Evolutionary conservation across 2,113 vertebrate genomes (phyloP), one percentile per base, ranked within the genome.

Genomic region (Psammodynastes pulverulentus): DNA sequence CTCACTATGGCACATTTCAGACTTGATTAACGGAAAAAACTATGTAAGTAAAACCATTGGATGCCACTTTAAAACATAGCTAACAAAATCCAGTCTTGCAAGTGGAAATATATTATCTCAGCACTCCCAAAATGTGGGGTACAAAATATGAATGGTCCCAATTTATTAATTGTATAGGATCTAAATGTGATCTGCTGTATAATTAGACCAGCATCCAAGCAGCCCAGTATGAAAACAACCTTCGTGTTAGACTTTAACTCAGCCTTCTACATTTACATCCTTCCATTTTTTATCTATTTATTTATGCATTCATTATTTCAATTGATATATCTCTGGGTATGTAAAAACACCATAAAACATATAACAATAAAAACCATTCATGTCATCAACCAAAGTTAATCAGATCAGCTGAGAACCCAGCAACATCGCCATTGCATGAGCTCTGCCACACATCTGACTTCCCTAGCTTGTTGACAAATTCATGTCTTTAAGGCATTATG

Each of bases 121-220:
- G 29, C 24, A 85, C 34, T 26, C 49, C 87, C 29, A 67, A 67
- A 67, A 67, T n/a, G 12, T 67, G 58, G 56, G 29, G 39, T 85
- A 12, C 86, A 89, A 54, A 62, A 56, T 84, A 52, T 72, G n/a
- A 72, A 72, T 23, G 2, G 15, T 51, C 45, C 51, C 34, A 46
- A n/a, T 85, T 89, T 86, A 23, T 29, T 0, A 67, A 0, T 9
- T 23, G 6, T 13, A 34, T 1, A 0, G 45, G 87, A n/a, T 84
- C 1, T 0, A 0, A 2, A 86, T 79, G 3, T 19, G 9, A 92
- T 91, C 0, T 0, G 26, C 29, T 92, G 39, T 86, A 26, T 4
- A 26, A 0, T 0, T 0, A 86, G 43, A 85, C 88, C 91, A 72
- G 5, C 54, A 56, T 48, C 87, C 43, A 12, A 21, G 90, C 4